Evolutionary conservation across 1,140 invertebrate genomes (phyloP).

Genomic region (Luehdorfia chinensis): DNA sequence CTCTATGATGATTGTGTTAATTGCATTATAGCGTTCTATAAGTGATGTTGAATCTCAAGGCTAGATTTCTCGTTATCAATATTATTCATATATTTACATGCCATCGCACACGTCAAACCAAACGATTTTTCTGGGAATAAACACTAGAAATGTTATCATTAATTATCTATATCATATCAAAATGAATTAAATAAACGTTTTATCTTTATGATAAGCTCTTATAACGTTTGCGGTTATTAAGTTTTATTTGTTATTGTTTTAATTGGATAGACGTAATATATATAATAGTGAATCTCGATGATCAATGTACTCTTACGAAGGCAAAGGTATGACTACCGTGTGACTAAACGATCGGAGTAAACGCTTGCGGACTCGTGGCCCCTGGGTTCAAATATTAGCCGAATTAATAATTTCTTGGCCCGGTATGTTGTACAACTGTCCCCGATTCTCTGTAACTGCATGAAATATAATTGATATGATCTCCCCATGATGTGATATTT

Average conservation of each 20-base stretch:
- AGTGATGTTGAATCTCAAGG: slow-evolving; percentile 6
- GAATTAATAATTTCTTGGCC: too few species aligned
- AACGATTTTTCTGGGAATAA: slow-evolving; percentile 3
- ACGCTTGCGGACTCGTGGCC: too few species aligned
- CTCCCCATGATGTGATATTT: too few species aligned
- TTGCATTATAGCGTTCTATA: slow-evolving; percentile 3
- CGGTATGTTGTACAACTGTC: too few species aligned
- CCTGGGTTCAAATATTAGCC: too few species aligned
- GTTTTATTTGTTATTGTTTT: not conserved
- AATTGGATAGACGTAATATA: slow-evolving; percentile 1
- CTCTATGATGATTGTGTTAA: too few species aligned
- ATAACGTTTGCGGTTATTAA: not conserved
- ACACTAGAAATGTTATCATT: slow-evolving; percentile 20
- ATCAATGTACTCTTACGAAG: too few species aligned
- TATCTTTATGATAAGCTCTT: slow-evolving; percentile 19
- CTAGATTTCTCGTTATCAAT: slow-evolving; percentile 9
- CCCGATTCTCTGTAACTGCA: too few species aligned
- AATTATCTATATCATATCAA: slow-evolving; percentile 22
- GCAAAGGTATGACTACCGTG: too few species aligned
- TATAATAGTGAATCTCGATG: too few species aligned
- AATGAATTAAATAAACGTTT: slow-evolving; percentile 21
- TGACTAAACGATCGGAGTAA: too few species aligned
- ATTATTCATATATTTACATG: slow-evolving; percentile 12
- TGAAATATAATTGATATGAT: too few species aligned
- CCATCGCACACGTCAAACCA: slow-evolving; percentile 1